Evolutionary conservation across 2,797 vertebrate species (phyloP), one percentile per base, ranked within the genome.

Genomic region (Danio tinwini): DNA sequence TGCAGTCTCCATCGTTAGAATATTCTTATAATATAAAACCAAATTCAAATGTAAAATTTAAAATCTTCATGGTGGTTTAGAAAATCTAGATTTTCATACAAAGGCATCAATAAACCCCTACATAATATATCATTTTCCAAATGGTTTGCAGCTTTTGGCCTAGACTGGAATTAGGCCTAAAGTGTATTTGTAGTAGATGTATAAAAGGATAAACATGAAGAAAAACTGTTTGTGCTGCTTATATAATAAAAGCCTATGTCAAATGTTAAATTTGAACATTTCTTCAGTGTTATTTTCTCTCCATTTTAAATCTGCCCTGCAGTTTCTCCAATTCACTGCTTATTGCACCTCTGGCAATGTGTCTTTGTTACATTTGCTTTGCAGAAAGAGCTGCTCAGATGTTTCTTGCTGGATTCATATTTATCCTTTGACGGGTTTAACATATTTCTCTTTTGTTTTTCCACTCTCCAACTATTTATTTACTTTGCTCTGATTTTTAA

Each of bases 401-500:
- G 42, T 47, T 74, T 59, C 42, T 49, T 74, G 9, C 62, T 8
- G 3, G 3, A 47, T 37, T 47, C 44, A 59, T 7, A 29, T 61
- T 74, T 61, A 45, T 73, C 13, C 6, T 45, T 58, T 59, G 7
- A 47, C 12, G 42, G 5, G 16, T 45, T 45, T 73, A 6, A 21
- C 6, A 72, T 21, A 5, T 45, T 11, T 56, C 2, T 45, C 5
- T 52, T 59, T 10, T 59, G 21, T 77, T 61, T 49, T 40, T 58
- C 29, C 2, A 16, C 1, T 39, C 5, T 49, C 29, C 29, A 14
- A 39, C n/a, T 52, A 7, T 37, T 5, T 52, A 52, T 73, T 56
- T 69, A 59, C 59, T 59, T 29, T 52, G 12, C 17, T 61, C 42
- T 59, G 29, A 58, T 39, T 5, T 68, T 68, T 68, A 77, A 58